Evolutionary conservation across 2,888 invertebrate genomes (phyloP), one percentile per base, ranked within the genome.

Genomic region (Rhynchonema sp.): DNA sequence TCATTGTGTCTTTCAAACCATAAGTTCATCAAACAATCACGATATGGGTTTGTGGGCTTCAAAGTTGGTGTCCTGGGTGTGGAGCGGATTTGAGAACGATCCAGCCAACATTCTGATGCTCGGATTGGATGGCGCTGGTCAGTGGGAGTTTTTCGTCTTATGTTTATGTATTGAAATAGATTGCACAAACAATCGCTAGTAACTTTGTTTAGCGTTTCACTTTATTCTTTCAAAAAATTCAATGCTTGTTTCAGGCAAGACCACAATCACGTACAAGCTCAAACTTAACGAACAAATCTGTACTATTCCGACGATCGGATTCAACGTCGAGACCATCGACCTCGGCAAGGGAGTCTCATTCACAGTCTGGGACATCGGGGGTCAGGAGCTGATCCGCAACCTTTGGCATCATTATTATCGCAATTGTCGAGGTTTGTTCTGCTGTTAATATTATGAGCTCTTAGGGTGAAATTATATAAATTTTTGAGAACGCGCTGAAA

Each of bases 331-430:
- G 64, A 72, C 72, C 0, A 70, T 74, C 1, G 59, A 63, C 20
- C 69, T 72, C 0, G 64, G 65, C 49, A 73, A 71, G 59, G 72
- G 72, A 6, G 62, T 74, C 53, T 65, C 65, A 26, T 74, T 74
- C 65, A 74, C 73, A 1, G 71, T 74, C 25, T 74, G 74, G 74
- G 74, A 74, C 64, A 71, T 74, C 9, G 74, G 74, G 23, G 74
- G 74, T 46, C 74, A 74, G 62, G 68, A 71, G 57, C 72, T 67
- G 63, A 69, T 74, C 27, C 63, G 74, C 56, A 62, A 61, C 9
- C 66, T 74, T 27, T 74, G 74, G 74, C 63, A 64, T 56, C 72
- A 74, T 60, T 74, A 74, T 64, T 74, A 63, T 63, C 64, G 65
- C 55, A 70, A 72, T 60, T 63, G 70, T 0, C 65, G 72, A 64